Base-by-base conservation (phyloP, 1,140 invertebrate genomes). In the Drosophila orena region DNA sequence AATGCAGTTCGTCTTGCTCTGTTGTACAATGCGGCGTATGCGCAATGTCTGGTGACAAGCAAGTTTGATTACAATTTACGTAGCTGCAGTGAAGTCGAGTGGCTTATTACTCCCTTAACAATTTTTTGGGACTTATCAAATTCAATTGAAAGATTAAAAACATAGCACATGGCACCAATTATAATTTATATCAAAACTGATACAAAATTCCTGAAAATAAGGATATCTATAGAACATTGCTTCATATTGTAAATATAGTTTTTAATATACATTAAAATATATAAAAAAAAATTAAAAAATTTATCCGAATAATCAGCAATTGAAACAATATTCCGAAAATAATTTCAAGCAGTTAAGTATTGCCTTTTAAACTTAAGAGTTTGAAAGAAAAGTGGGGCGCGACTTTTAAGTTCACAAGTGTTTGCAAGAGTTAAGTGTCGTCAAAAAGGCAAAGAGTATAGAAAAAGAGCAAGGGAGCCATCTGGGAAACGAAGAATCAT, bases 341-440 rank as follows among this genome's bases (percentile, higher is more conserved):
- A 14, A 15, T 64, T 42, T 17, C 10, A 3, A 27, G 17, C 15
- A 15, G 10, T 15, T 22, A 64, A 37, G 44, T 37, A 68, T 47
- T 69, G 66, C 57, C 50, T 27, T 47, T 49, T 38, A 37, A 70
- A 38, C 50, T 57, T 57, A 34, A 20, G 24, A 30, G 42, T 30
- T 68, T 27, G 35, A 12, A 14, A 14, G 20, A 35, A 83, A 83
- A 83, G 76, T 84, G 43, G 80, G 77, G 65, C 80, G 65, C 64
- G 65, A 76, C 75, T 71, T 59, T 76, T 35, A 49, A 80, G 77
- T 85, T 84, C 81, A 85, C 76, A 64, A 80, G 59, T 64, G 56
- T 47, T 49, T 58, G 47, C 47, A 75, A 71, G 71, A 72, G 80
- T 76, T 66, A 75, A 83, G 74, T 74, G 79, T 47, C 66, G 75